Percentiles rank a stretch among this genome's conserved stretches.
Conservation (phyloP, 2,113 vertebrate species). For the Rana temporaria region DNA sequence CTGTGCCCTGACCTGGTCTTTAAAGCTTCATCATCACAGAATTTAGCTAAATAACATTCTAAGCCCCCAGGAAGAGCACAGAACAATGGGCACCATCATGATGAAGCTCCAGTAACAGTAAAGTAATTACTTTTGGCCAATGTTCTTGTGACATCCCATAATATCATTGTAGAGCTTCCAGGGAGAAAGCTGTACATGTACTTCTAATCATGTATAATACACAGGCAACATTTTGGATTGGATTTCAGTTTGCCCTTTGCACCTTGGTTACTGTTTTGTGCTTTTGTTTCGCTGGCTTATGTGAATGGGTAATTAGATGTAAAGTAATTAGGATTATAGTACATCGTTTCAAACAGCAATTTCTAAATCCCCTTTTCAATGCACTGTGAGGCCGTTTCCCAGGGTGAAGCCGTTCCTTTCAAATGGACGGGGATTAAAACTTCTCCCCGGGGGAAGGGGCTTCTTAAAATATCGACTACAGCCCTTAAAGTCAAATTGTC, state of each 20-base stretch:
- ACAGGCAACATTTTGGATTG: not conserved
- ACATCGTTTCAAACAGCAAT: conserved; percentile 14
- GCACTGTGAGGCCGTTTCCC: conserved; percentile 16
- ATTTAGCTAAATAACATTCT: too few species aligned
- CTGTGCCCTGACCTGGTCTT: too few species aligned
- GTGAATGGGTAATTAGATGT: conserved; percentile 39
- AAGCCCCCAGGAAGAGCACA: too few species aligned
- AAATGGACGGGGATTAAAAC: conserved; percentile 49
- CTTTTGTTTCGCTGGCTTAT: not conserved
- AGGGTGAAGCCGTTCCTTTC: conserved; percentile 17
- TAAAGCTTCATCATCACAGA: too few species aligned
- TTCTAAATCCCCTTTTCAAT: conserved; percentile 43
- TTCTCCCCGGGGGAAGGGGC: conserved; percentile 21
- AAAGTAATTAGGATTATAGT: conserved; percentile 38
- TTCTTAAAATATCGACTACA: conserved; percentile 32
- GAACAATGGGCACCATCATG: too few species aligned
- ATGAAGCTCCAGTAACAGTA: too few species aligned
- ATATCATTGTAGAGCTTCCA: too few species aligned
- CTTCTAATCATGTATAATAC: too few species aligned
- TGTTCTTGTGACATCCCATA: too few species aligned
- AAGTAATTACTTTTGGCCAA: too few species aligned
- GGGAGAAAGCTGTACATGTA: too few species aligned
- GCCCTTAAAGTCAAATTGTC: conserved; percentile 2
- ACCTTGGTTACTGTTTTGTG: conserved; percentile 1
- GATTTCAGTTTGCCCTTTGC: not conserved